These are phyloP conservation scores for Noctilio leporinus DNA, from an alignment of 2,113 vertebrate species.

Conservation along the genomic window DNA sequence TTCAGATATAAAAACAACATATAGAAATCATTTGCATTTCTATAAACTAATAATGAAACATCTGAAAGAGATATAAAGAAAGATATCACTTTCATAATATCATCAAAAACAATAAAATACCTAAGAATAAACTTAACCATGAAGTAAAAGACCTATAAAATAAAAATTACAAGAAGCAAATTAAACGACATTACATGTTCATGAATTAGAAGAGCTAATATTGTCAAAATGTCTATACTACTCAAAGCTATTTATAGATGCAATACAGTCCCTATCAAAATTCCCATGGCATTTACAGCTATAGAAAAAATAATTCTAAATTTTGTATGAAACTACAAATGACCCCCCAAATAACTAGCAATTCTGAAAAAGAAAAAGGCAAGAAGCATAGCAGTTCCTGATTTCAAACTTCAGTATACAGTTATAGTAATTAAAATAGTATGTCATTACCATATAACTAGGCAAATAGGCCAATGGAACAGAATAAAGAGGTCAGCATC, in stretches of 20 bases:
- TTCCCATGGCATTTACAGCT: neutral
- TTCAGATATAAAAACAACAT: neutral
- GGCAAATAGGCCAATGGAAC: neutral
- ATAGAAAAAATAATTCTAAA: neutral
- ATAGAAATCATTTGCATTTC: neutral
- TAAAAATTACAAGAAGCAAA: too few relatives aligned
- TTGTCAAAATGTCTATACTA: too few relatives aligned
- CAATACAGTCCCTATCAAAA: neutral
- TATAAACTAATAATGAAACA: neutral
- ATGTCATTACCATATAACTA: neutral
- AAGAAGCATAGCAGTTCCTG: neutral
- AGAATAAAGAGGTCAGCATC: neutral
- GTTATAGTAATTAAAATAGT: neutral
- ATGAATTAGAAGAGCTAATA: too few relatives aligned
- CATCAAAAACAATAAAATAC: too few relatives aligned
- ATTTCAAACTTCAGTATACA: neutral
- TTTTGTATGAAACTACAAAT: neutral
- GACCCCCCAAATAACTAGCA: neutral
- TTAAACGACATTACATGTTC: too few relatives aligned
- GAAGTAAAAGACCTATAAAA: too few relatives aligned
- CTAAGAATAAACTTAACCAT: too few relatives aligned
- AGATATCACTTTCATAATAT: neutral
- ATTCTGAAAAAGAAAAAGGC: neutral
- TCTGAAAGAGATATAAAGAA: neutral
- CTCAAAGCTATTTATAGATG: too few relatives aligned